Percentiles rank a stretch among this genome's conserved stretches.
phyloP scores from a whole-genome alignment of 2,113 vertebrate genomes.

The Cyprinus carpio region DNA sequence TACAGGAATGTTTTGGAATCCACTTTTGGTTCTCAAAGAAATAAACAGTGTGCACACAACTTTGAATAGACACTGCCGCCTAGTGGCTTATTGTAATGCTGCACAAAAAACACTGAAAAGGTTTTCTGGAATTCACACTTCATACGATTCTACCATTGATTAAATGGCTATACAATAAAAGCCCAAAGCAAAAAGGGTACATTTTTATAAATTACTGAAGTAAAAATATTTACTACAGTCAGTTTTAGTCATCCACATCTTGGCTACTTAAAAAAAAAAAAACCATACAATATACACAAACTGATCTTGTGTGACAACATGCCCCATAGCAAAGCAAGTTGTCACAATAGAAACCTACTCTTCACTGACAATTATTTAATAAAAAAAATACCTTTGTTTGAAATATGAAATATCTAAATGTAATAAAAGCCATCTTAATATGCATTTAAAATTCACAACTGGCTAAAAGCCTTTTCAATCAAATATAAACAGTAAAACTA shows the following conservation, averaged over 20 bases:
- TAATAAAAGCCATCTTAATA: neutral
- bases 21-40: neutral
- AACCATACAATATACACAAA: neutral
- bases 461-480: too few relatives aligned
- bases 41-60: neutral
- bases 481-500: too few relatives aligned
- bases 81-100: constrained; percentile 45
- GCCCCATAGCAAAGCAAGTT: neutral
- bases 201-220: neutral
- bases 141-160: neutral
- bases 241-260: neutral
- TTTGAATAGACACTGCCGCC: constrained; percentile 63
- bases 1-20: constrained; percentile 50
- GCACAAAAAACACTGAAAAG: neutral
- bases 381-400: neutral
- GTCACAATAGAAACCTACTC: neutral
- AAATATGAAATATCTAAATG: neutral
- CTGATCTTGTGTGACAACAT: neutral
- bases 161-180: neutral
- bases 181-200: neutral
- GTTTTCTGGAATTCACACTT: neutral
- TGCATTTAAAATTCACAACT: too few relatives aligned
- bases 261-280: neutral
- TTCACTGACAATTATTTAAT: neutral
- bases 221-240: too few relatives aligned